Percentiles rank a stretch among this genome's conserved stretches.
Conservation (phyloP, 1,140 invertebrate genomes). For the Bombus difficillimus region DNA sequence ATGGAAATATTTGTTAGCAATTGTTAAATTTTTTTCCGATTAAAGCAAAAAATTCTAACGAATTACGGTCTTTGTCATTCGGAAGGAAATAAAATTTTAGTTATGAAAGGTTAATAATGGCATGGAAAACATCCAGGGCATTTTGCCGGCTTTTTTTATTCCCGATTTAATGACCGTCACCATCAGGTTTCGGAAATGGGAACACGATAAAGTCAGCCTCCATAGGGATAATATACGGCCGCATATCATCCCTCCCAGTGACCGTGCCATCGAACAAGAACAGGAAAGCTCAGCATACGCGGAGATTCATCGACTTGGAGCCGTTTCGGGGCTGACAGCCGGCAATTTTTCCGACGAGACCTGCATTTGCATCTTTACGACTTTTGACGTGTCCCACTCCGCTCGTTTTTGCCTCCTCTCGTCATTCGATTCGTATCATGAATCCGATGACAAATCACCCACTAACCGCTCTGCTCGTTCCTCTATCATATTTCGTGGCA, state of each 20-base stretch:
- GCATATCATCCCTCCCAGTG: conserved; percentile 23
- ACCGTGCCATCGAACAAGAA: conserved; percentile 7
- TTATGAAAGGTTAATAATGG: neutral
- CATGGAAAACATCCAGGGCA: neutral
- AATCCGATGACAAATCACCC: conserved; percentile 27
- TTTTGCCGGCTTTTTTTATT: neutral
- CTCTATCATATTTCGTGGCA: neutral
- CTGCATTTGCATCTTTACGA: conserved; percentile 70
- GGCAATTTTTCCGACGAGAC: conserved; percentile 61
- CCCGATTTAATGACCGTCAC: conserved; percentile 17
- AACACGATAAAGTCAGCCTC: conserved; percentile 29
- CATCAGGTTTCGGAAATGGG: conserved; percentile 17
- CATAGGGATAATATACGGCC: conserved; percentile 29
- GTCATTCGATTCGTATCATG: conserved; percentile 23
- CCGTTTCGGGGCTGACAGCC: conserved; percentile 46
- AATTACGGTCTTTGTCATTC: neutral
- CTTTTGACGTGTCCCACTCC: conserved; percentile 35
- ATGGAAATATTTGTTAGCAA: too few species aligned
- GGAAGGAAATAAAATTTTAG: neutral
- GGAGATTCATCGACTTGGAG: conserved; percentile 47
- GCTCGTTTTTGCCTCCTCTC: neutral
- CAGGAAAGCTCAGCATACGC: conserved; percentile 7
- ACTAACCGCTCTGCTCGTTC: neutral
- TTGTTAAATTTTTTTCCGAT: neutral
- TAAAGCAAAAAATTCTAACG: neutral